These are phyloP conservation scores for Microchrysa polita DNA, from an alignment of 2,888 invertebrate genomes.

Conservation along the genomic window DNA sequence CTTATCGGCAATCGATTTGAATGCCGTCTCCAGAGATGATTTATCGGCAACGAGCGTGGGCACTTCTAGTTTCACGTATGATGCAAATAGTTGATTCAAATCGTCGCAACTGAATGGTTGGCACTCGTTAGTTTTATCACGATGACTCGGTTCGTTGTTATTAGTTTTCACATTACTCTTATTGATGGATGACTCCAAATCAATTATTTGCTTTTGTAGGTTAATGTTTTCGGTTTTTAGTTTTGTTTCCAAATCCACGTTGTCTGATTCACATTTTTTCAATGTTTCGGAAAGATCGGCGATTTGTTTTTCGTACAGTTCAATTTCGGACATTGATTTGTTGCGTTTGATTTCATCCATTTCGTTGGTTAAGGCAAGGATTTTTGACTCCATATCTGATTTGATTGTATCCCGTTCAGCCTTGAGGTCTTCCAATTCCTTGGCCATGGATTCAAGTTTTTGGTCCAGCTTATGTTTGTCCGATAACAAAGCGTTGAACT, in stretches of 20 bases:
- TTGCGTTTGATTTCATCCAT: slow-evolving; percentile 10
- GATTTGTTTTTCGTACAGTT: slow-evolving; percentile 46
- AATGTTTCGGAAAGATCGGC: slow-evolving; percentile 53
- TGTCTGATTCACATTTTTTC: slow-evolving; percentile 51
- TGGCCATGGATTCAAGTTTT: slow-evolving; percentile 6
- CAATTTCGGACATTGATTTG: neutral
- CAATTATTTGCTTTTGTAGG: slow-evolving; percentile 58
- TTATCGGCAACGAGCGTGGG: slow-evolving; percentile 41
- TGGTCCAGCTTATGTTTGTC: slow-evolving; percentile 38
- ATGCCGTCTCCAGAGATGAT: slow-evolving; percentile 58
- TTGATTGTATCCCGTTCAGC: neutral
- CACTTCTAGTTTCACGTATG: slow-evolving; percentile 19
- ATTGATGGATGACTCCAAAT: slow-evolving; percentile 57
- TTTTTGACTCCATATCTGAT: neutral
- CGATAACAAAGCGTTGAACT: slow-evolving; percentile 14
- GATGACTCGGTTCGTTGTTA: neutral
- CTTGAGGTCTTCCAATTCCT: slow-evolving; percentile 1
- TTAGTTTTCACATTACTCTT: slow-evolving; percentile 43
- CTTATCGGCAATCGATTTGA: slow-evolving; percentile 69
- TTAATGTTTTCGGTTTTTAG: slow-evolving; percentile 54
- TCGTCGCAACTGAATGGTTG: slow-evolving; percentile 54
- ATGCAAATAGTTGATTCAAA: slow-evolving; percentile 42
- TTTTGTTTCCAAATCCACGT: slow-evolving; percentile 53
- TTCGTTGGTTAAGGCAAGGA: slow-evolving; percentile 4
- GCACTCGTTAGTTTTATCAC: slow-evolving; percentile 38